Evolutionary conservation across 2,113 vertebrate genomes (phyloP).

Genomic region (Tychaedon coryphoeus): DNA sequence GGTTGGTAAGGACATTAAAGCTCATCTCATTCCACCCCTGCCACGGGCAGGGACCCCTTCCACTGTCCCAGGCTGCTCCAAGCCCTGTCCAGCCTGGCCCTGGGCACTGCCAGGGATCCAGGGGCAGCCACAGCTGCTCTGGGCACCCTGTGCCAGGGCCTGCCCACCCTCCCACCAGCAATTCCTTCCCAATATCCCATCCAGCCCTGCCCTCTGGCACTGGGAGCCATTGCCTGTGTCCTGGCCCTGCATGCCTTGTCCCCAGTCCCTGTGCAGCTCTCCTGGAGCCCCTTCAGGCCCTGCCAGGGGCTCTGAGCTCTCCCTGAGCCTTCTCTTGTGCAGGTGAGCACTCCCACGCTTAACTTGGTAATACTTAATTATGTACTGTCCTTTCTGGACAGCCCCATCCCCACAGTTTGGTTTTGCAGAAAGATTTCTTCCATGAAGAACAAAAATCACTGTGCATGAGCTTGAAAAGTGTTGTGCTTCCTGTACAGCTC

Average conservation of each 20-base stretch:
- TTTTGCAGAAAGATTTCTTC: not conserved
- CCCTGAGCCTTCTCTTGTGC: not conserved
- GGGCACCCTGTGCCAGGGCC: too few relatives aligned
- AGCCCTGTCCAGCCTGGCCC: too few relatives aligned
- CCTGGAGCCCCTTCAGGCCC: not conserved
- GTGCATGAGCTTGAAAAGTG: not conserved
- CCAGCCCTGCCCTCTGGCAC: too few relatives aligned
- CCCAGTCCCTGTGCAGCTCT: not conserved
- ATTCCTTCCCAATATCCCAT: too few relatives aligned
- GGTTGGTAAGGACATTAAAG: not conserved
- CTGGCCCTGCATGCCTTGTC: not conserved
- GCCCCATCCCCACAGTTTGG: rapidly evolving
- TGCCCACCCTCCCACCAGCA: too few relatives aligned
- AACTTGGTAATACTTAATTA: not conserved
- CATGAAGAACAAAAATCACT: not conserved
- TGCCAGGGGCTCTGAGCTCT: not conserved
- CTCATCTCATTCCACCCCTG: not conserved
- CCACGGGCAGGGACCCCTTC: not conserved
- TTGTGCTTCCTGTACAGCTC: not conserved
- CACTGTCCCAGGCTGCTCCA: rapidly evolving
- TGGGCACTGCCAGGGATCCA: not conserved
- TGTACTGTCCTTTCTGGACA: not conserved
- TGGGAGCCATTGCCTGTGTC: too few relatives aligned
- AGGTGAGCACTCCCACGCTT: not conserved
- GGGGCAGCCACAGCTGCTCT: not conserved